Evolutionary conservation across 2,113 vertebrate species (phyloP).

Genomic region (Sardina pilchardus): DNA sequence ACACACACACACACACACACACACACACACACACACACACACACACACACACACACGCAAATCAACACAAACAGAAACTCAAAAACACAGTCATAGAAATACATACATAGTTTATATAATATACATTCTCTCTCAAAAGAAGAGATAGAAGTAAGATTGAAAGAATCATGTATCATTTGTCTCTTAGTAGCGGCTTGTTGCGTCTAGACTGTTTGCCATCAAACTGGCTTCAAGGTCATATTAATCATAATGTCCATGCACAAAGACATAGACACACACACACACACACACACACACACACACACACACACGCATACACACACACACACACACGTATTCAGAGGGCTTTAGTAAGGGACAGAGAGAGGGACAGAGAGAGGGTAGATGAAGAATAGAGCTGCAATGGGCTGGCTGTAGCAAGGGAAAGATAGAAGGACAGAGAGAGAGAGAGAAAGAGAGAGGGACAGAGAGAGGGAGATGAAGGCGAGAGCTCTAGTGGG

Average conservation of each 20-base stretch:
- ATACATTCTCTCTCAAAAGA: constrained; percentile 32
- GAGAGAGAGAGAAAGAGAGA: not conserved
- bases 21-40: constrained; percentile 7
- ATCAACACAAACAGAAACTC: not conserved
- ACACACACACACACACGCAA: not conserved
- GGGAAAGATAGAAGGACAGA: not conserved
- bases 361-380: not conserved
- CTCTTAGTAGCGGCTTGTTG: too few species aligned
- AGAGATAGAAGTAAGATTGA: constrained; percentile 25
- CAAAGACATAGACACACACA: not conserved
- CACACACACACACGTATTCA: not conserved
- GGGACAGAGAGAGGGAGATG: not conserved
- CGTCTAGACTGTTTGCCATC: too few species aligned
- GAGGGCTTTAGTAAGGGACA: constrained; percentile 34
- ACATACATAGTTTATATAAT: not conserved
- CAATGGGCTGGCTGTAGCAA: not conserved
- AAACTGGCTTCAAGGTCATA: too few species aligned
- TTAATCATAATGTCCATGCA: not conserved
- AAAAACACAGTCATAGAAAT: not conserved
- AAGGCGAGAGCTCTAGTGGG: not conserved
- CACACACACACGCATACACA: not conserved
- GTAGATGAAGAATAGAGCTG: not conserved
- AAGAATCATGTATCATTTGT: too few species aligned
- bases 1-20: not conserved
- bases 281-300: not conserved